phyloP scores from a whole-genome alignment of 2,888 invertebrate genomes.

The Drosophila pseudotakahashii region DNA sequence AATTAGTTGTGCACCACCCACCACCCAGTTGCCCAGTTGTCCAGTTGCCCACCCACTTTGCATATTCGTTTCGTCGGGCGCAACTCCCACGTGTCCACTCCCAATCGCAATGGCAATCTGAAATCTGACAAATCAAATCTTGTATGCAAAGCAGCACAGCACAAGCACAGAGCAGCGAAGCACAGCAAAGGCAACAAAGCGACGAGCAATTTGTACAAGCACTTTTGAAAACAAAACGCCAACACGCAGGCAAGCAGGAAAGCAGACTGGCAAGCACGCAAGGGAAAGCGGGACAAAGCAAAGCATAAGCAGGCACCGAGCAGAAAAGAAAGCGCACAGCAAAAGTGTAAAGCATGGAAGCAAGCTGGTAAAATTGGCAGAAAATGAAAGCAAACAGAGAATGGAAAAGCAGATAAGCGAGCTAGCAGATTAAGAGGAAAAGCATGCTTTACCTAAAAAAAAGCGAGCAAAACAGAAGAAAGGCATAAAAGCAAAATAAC shows the following conservation, averaged over 20 bases:
- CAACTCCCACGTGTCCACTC: conserved; percentile 36
- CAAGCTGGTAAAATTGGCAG: neutral
- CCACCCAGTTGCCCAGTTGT: neutral
- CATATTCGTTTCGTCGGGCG: conserved; percentile 30
- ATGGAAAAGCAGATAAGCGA: neutral
- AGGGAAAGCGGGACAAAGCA: conserved; percentile 7
- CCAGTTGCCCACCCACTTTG: conserved; percentile 16
- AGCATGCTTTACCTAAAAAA: neutral
- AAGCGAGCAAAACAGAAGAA: neutral
- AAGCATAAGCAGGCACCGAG: conserved; percentile 5
- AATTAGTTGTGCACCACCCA: conserved; percentile 41
- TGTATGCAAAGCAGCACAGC: conserved; percentile 47
- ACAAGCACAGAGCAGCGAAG: conserved; percentile 18
- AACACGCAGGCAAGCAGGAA: conserved; percentile 8
- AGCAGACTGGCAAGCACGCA: conserved; percentile 11
- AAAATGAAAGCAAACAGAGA: too few relatives aligned
- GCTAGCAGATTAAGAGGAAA: neutral
- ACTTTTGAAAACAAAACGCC: conserved; percentile 72
- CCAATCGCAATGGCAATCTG: conserved; percentile 44
- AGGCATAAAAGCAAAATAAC: neutral
- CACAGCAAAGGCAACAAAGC: too few relatives aligned
- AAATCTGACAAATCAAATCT: conserved; percentile 54
- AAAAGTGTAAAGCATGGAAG: neutral
- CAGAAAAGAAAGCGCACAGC: neutral
- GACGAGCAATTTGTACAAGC: conserved; percentile 74